Evolutionary conservation across 2,888 invertebrate genomes (phyloP).

Genomic region (Caradrina kadenii): DNA sequence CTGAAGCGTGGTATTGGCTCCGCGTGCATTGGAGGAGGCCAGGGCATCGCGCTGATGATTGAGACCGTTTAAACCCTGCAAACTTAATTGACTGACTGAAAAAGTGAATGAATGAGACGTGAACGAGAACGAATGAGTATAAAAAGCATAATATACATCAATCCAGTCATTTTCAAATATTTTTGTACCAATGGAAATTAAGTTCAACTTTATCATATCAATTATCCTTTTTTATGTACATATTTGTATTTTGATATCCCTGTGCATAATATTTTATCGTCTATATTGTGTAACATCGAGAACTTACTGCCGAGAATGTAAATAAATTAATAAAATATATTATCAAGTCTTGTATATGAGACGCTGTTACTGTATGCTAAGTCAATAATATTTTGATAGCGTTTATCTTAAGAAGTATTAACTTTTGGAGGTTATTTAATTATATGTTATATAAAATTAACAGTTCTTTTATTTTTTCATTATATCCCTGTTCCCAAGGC

Average conservation of each 20-base stretch:
- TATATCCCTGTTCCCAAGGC: background rate
- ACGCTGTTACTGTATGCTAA: constrained; percentile 39
- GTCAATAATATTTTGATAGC: constrained; percentile 54
- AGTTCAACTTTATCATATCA: constrained; percentile 5
- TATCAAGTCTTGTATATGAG: constrained; percentile 22
- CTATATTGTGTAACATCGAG: background rate
- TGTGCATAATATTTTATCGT: background rate
- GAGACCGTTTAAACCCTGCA: constrained; percentile 92
- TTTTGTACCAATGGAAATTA: constrained; percentile 23
- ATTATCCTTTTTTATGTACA: constrained; percentile 1
- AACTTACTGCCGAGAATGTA: constrained; percentile 20
- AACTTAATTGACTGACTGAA: constrained; percentile 43
- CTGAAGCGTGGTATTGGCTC: constrained; percentile 97
- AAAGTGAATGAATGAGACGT: constrained; percentile 37
- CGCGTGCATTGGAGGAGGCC: constrained; percentile 99
- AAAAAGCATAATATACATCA: constrained; percentile 12
- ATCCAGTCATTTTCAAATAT: constrained; percentile 29
- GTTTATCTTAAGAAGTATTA: constrained; percentile 53
- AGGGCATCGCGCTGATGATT: constrained; percentile 98
- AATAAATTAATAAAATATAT: constrained; percentile 27
- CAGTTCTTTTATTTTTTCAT: constrained; percentile 15
- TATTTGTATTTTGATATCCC: background rate
- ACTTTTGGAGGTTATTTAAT: constrained; percentile 59
- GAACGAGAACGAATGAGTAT: constrained; percentile 30
- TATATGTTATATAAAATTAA: constrained; percentile 54